Evolutionary conservation across 2,888 invertebrate species (phyloP).

Genomic region (Tiliacea aurago): DNA sequence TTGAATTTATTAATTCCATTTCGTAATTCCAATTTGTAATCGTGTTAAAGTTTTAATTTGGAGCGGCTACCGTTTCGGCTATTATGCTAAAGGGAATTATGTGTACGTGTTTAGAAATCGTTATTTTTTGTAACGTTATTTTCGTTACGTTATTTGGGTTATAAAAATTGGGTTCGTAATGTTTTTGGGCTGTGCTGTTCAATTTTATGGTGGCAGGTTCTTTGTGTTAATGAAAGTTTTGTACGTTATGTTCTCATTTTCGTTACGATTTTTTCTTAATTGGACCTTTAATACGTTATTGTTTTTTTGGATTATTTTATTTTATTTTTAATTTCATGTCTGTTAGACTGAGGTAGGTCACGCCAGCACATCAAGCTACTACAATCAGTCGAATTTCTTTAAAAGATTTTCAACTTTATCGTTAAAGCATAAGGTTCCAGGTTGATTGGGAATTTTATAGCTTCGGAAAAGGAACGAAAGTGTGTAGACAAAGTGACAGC

Average conservation of each 20-base stretch:
- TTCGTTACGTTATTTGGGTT: constrained; percentile 47
- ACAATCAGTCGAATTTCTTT: too few species aligned
- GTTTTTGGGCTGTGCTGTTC: constrained; percentile 44
- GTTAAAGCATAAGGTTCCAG: too few species aligned
- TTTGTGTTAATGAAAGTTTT: constrained; percentile 24
- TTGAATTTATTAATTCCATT: constrained; percentile 66
- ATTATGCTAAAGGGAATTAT: constrained; percentile 61
- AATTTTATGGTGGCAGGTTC: constrained; percentile 36
- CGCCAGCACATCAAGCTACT: too few species aligned
- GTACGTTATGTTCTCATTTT: constrained; percentile 9
- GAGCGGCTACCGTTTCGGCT: constrained; percentile 51
- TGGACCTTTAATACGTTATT: not conserved
- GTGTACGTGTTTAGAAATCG: constrained; percentile 60
- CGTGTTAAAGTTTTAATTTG: constrained; percentile 65
- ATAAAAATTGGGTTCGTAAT: constrained; percentile 59
- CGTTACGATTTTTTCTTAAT: not conserved
- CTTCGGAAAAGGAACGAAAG: too few species aligned
- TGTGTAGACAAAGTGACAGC: too few species aligned
- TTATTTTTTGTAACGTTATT: constrained; percentile 57
- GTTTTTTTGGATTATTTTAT: not conserved
- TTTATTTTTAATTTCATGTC: not conserved
- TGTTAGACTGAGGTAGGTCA: not conserved
- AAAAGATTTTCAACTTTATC: too few species aligned
- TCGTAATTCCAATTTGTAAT: constrained; percentile 62
- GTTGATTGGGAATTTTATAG: too few species aligned